phyloP scores from a whole-genome alignment of 2,888 invertebrate genomes.

The Stictocephala bisonia region DNA sequence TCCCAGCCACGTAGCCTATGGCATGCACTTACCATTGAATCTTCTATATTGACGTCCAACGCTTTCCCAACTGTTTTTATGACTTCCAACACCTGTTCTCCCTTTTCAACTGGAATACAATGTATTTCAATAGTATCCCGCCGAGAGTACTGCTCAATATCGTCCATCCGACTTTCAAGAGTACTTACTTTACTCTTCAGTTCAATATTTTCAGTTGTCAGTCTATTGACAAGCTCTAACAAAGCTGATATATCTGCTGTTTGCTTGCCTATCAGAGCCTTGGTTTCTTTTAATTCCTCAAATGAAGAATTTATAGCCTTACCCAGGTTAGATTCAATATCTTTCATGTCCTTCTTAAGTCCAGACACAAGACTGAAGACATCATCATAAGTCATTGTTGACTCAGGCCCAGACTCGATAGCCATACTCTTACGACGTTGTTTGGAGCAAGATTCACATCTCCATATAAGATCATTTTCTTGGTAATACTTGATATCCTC shows the following conservation, averaged over 20 bases:
- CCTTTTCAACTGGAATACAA: background rate
- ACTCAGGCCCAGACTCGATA: background rate
- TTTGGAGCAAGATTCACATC: background rate
- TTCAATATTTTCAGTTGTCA: slow-evolving; percentile 9
- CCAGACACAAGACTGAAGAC: background rate
- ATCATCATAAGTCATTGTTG: slow-evolving; percentile 6
- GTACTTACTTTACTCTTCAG: background rate
- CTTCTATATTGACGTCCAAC: slow-evolving; percentile 2
- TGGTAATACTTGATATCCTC: slow-evolving; percentile 6
- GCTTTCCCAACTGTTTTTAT: slow-evolving; percentile 2
- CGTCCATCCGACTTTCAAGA: slow-evolving; percentile 28
- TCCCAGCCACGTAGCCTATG: slow-evolving; percentile 5
- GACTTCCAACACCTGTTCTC: slow-evolving; percentile 3
- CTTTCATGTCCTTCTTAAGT: background rate
- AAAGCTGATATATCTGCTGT: background rate
- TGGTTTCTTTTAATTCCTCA: slow-evolving; percentile 18
- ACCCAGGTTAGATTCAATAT: background rate
- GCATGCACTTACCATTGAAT: slow-evolving; percentile 10
- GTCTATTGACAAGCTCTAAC: background rate
- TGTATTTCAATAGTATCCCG: slow-evolving; percentile 27
- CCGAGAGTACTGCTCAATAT: slow-evolving; percentile 4
- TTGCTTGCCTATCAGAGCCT: background rate
- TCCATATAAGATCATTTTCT: slow-evolving; percentile 3
- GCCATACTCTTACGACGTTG: slow-evolving; percentile 12
- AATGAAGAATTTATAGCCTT: slow-evolving; percentile 11